Percentiles rank a stretch among this genome's conserved stretches.
phyloP scores from a whole-genome alignment of 2,797 vertebrate species.

The Pteronotus mesoamericanus region DNA sequence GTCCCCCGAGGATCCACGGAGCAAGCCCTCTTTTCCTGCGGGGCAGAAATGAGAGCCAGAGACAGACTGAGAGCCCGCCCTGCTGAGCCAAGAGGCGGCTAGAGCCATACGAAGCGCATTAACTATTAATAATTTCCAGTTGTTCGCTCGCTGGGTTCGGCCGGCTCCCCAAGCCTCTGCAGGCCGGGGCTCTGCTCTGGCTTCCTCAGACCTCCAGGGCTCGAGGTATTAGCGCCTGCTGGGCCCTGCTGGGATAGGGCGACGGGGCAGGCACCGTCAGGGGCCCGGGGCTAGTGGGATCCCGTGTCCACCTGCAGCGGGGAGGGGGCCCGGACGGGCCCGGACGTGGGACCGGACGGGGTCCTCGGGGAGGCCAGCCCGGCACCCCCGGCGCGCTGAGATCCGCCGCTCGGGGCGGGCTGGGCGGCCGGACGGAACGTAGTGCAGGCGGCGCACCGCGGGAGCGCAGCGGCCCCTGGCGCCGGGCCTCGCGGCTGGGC shows the following conservation, averaged over 20 bases:
- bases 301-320: background rate
- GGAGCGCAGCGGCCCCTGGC: conserved; percentile 68
- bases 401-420: background rate
- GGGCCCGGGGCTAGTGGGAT: background rate
- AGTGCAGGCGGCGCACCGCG: background rate
- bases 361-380: background rate
- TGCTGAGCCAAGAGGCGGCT: conserved; percentile 49
- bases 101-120: conserved; percentile 65
- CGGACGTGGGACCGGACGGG: no score
- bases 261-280: background rate
- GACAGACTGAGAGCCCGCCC: background rate
- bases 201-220: background rate
- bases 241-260: background rate
- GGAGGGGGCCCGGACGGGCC: no score
- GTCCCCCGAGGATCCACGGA: background rate
- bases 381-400: background rate
- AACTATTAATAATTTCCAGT: conserved; percentile 77
- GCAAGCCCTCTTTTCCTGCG: background rate
- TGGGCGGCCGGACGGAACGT: background rate
- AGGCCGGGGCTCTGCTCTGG: background rate
- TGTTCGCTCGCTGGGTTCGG: conserved; percentile 38
- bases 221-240: background rate
- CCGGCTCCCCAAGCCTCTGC: conserved; percentile 22
- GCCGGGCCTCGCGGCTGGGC: background rate
- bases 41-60: conserved; percentile 40